Conservation (phyloP, 2,797 vertebrate genomes). For the Salarias fasciatus region DNA sequence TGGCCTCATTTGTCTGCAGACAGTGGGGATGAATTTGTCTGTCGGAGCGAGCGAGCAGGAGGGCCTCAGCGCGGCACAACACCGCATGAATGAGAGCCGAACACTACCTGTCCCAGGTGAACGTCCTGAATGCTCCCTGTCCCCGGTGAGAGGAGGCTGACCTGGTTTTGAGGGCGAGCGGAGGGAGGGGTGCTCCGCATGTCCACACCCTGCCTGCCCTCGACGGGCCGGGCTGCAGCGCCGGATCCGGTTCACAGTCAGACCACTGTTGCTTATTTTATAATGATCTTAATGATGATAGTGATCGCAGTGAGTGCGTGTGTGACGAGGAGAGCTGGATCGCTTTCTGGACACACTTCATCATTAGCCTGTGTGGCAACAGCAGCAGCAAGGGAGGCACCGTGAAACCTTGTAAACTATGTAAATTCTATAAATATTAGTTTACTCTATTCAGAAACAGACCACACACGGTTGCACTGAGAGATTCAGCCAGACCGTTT, state of each 20-base stretch:
- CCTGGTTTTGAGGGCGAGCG: conserved; percentile 75
- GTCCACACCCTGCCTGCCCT: conserved; percentile 61
- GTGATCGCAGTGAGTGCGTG: conserved; percentile 19
- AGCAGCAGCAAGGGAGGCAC: neutral
- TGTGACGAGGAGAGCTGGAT: conserved; percentile 33
- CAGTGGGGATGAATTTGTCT: conserved; percentile 85
- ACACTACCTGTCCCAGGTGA: conserved; percentile 80
- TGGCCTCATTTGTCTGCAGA: conserved; percentile 82
- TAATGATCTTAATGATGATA: conserved; percentile 15
- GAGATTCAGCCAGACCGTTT: conserved; percentile 57
- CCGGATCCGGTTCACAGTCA: conserved; percentile 13
- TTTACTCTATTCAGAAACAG: conserved; percentile 39
- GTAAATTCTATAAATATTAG: conserved; percentile 32
- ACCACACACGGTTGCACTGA: conserved; percentile 71
- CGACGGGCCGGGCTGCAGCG: neutral
- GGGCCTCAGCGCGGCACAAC: conserved; percentile 69
- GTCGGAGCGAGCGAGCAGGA: conserved; percentile 75
- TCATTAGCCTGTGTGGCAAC: conserved; percentile 13
- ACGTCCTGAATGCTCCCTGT: conserved; percentile 74
- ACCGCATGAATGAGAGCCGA: conserved; percentile 66
- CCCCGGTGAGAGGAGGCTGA: conserved; percentile 77
- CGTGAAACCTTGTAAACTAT: too few species aligned
- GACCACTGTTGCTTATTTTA: conserved; percentile 46
- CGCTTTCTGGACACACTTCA: conserved; percentile 12
- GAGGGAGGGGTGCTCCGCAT: conserved; percentile 45